Conservation (phyloP, 2,113 vertebrate species). For the Raja brachyura region DNA sequence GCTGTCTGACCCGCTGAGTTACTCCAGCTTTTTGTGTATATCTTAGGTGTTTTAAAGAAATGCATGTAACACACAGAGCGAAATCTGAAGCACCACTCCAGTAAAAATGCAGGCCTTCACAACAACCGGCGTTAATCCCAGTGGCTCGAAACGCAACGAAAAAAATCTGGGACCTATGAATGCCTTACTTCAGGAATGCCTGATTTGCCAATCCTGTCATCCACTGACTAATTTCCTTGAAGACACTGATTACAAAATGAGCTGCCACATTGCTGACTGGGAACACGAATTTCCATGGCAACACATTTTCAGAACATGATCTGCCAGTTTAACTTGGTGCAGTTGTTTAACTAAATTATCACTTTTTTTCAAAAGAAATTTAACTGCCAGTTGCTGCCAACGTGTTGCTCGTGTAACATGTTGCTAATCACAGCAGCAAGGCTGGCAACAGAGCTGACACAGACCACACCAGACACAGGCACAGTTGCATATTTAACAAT, state of each 20-base stretch:
- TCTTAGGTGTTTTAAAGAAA: neutral
- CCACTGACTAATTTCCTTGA: conserved; percentile 28
- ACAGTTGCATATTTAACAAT: neutral
- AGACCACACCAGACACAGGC: neutral
- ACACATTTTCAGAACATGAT: conserved; percentile 17
- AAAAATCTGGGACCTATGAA: neutral
- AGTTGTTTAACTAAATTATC: conserved; percentile 31
- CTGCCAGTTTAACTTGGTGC: neutral
- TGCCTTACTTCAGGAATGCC: conserved; percentile 6
- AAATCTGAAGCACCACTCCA: neutral
- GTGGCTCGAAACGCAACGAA: neutral
- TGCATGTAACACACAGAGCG: neutral
- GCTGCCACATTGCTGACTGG: conserved; percentile 31
- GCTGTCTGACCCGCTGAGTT: too few relatives aligned
- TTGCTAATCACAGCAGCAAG: neutral
- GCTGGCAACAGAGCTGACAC: neutral
- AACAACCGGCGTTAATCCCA: neutral
- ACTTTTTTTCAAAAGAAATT: conserved; percentile 29
- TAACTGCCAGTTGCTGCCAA: conserved; percentile 5
- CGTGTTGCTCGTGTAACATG: neutral
- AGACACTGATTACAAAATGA: conserved; percentile 28
- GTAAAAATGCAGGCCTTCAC: neutral
- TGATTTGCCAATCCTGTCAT: neutral
- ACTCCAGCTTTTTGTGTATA: too few relatives aligned
- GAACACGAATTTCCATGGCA: conserved; percentile 28